Conservation (phyloP, 2,113 vertebrate species). For the Microcebus lehilahytsara region DNA sequence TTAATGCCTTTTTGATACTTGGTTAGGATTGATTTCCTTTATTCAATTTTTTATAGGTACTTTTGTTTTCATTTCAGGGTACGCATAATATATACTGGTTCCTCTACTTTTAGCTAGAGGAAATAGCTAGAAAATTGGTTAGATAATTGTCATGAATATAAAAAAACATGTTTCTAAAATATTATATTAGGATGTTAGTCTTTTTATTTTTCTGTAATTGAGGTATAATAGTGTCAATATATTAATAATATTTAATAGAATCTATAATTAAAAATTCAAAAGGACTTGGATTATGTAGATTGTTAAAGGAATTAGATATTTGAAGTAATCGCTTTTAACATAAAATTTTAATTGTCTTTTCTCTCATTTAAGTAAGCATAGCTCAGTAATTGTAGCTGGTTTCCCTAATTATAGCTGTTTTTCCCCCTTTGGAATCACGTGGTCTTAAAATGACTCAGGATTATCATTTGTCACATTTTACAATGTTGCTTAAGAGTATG, state of each 20-base stretch:
- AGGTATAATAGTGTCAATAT: neutral
- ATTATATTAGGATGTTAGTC: neutral
- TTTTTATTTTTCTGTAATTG: neutral
- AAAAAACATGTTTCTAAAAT: neutral
- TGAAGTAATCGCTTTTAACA: neutral
- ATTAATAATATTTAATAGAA: neutral
- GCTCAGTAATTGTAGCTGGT: no score
- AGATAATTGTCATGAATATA: neutral
- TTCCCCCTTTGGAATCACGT: neutral
- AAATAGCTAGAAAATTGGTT: neutral
- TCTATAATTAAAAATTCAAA: neutral
- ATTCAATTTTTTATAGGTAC: neutral
- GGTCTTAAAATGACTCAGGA: neutral
- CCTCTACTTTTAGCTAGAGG: neutral
- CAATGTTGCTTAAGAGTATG: neutral
- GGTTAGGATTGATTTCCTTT: neutral
- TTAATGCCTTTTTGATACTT: neutral
- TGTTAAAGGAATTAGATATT: neutral
- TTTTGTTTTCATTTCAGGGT: neutral
- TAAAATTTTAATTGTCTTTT: neutral
- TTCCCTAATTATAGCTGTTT: neutral
- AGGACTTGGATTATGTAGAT: neutral
- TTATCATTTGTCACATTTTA: neutral
- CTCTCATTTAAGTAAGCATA: neutral
- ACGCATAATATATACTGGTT: neutral